phyloP scores from a whole-genome alignment of 2,888 invertebrate genomes.

The Conops quadrifasciatus region DNA sequence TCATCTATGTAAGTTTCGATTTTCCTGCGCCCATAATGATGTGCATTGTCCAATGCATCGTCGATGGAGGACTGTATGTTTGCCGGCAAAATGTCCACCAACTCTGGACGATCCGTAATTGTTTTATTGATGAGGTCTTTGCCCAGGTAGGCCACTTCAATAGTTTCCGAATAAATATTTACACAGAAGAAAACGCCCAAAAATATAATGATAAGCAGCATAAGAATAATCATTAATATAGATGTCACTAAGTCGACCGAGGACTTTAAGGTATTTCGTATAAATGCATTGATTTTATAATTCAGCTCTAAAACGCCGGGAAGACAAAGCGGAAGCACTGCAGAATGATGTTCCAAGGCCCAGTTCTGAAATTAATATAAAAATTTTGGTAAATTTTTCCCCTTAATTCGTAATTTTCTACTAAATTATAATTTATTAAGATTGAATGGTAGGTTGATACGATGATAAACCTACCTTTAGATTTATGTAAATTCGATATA shows the following conservation, averaged over 20 bases:
- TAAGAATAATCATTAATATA: conserved; percentile 84
- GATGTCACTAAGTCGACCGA: conserved; percentile 88
- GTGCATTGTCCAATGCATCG: conserved; percentile 91
- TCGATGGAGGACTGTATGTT: conserved; percentile 74
- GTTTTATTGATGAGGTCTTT: conserved; percentile 90
- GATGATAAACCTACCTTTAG: conserved; percentile 45
- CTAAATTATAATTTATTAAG: background rate
- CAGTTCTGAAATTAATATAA: conserved; percentile 64
- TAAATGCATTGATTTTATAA: conserved; percentile 71
- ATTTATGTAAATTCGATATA: conserved; percentile 49
- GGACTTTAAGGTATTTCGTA: conserved; percentile 73
- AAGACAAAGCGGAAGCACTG: conserved; percentile 79
- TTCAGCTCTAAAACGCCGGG: conserved; percentile 79
- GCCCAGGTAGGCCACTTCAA: conserved; percentile 88
- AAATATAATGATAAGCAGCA: conserved; percentile 80
- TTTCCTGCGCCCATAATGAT: conserved; percentile 89
- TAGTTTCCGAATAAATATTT: conserved; percentile 92
- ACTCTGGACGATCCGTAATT: conserved; percentile 87
- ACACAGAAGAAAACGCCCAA: conserved; percentile 76
- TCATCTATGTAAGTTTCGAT: conserved; percentile 86
- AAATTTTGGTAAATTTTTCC: conserved; percentile 1
- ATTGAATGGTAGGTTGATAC: conserved; percentile 3
- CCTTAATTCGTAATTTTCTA: too few species aligned
- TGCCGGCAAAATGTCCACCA: conserved; percentile 80
- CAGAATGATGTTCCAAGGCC: conserved; percentile 68